Base-by-base conservation (phyloP, 2,888 invertebrate genomes). In the Adineta ricciae region DNA sequence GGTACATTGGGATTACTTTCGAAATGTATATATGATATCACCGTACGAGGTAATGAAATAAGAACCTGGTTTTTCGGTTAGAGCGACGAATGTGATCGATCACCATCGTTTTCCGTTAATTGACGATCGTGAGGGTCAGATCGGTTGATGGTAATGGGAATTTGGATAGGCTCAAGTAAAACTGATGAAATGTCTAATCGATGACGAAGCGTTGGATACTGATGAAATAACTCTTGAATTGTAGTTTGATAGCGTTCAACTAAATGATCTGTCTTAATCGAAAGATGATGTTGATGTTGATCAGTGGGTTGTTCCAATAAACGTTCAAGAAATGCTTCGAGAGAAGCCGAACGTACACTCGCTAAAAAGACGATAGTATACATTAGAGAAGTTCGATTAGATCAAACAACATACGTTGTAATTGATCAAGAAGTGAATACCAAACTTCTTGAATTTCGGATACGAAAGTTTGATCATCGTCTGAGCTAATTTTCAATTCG, bases 201-300 rank as follows among this genome's bases (percentile, higher is more conserved):
- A 64, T 16, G 32, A 64, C 27, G 9, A 27, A 64, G 32, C 19
- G 78, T 11, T 41, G 78, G 78, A 78, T 78, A n/a, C 11, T 19
- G 38, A 41, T 38, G 41, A 41, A 41, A 11, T 41, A 78, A n/a
- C 24, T 78, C 21, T n/a, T 5, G 84, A 56, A 84, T 54, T 46
- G 72, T 50, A 49, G 83, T 84, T 78, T 82, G 32, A 50, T 85
- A 85, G 73, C 85, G 52, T 73, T 50, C 78, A 36, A 38, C 4
- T 84, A 85, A 82, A 36, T 85, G 83, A 38, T 49, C 50, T 78
- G 83, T 85, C 49, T 85, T 83, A 56, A 85, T 73, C 11, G 83
- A 83, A 19, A 85, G 41, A 21, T 83, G 78, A 82, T 85, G 85
- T 56, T 83, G 78, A 56, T 85, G 85, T 38, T 73, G 72, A 38